These are phyloP conservation scores for Onychomys leucogaster DNA, from an alignment of 2,797 vertebrate species.

Conservation along the genomic window DNA sequence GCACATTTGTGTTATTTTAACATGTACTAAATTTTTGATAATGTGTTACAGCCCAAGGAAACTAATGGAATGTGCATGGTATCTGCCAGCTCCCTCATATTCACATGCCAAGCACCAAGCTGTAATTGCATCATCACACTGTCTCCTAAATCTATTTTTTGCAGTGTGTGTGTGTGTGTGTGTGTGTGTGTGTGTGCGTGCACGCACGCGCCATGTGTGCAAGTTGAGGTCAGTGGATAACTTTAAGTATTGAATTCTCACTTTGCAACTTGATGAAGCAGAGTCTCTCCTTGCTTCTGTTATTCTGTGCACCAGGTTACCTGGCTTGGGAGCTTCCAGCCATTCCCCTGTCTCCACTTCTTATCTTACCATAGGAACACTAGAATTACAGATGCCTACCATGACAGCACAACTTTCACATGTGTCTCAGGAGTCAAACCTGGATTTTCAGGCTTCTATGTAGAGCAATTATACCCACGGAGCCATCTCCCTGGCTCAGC, in stretches of 20 bases:
- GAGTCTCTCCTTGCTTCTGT: neutral
- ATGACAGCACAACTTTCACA: accelerated
- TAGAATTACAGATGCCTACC: too few species aligned
- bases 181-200: neutral
- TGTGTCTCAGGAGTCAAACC: neutral
- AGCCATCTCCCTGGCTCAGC: too few species aligned
- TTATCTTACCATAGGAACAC: neutral
- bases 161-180: too few species aligned
- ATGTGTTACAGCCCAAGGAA: neutral
- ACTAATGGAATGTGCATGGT: neutral
- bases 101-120: neutral
- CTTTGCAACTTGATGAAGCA: neutral
- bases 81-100: neutral
- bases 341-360: neutral
- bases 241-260: neutral
- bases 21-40: neutral
- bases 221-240: neutral
- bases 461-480: neutral
- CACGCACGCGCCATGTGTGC: neutral
- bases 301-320: too few species aligned
- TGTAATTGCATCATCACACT: neutral
- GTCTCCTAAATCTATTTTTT: neutral
- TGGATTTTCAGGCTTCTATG: neutral
- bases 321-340: neutral
- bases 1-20: neutral